Evolutionary conservation across 2,888 invertebrate genomes (phyloP).

Genomic region (Cerastis rubricosa): DNA sequence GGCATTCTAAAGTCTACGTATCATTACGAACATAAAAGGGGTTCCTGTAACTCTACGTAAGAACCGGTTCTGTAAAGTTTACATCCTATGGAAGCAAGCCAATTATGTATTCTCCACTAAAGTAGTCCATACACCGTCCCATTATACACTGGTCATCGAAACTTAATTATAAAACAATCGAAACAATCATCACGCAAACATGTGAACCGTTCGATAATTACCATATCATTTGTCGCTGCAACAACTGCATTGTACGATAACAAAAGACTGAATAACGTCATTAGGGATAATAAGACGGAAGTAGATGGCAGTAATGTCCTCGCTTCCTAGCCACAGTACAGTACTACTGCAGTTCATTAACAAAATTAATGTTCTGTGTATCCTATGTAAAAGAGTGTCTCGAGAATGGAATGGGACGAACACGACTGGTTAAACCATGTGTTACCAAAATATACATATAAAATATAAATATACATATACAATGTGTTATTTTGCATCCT

Average conservation of each 20-base stretch:
- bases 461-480: background rate
- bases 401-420: conserved; percentile 30
- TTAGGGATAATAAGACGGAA: conserved; percentile 69
- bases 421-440: background rate
- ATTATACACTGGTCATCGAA: conserved; percentile 3
- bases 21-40: too few species aligned
- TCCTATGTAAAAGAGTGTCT: conserved; percentile 58
- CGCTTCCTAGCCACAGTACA: conserved; percentile 61
- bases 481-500: too few species aligned
- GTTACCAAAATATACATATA: background rate
- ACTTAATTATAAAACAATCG: conserved; percentile 32
- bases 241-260: conserved; percentile 59
- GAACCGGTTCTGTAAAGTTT: too few species aligned
- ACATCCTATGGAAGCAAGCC: background rate
- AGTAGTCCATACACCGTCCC: background rate
- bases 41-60: too few species aligned
- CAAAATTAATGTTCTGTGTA: conserved; percentile 69
- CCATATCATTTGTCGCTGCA: conserved; percentile 45
- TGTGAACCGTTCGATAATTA: conserved; percentile 50
- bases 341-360: conserved; percentile 69
- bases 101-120: background rate
- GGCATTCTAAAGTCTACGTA: too few species aligned
- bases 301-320: conserved; percentile 62
- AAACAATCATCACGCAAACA: conserved; percentile 30
- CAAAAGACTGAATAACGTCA: conserved; percentile 67